Conservation (phyloP, 2,888 invertebrate species). For the Ophonus ardosiacus region DNA sequence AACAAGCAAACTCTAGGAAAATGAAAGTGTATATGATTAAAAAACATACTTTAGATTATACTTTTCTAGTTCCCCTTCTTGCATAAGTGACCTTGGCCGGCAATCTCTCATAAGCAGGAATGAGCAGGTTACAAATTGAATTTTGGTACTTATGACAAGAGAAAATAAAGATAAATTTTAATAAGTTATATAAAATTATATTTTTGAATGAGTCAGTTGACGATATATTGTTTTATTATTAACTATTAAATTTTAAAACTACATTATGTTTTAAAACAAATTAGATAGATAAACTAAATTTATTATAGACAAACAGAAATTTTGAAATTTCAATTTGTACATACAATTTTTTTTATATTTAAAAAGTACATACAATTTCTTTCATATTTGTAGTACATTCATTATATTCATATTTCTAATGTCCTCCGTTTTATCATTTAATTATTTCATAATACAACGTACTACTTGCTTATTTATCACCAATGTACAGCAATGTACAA, state of each 20-base stretch:
- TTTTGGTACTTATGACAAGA: neutral
- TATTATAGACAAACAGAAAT: too few species aligned
- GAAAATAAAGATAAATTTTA: neutral
- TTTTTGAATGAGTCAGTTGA: neutral
- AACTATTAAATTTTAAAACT: neutral
- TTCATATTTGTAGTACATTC: too few species aligned
- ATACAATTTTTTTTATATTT: too few species aligned
- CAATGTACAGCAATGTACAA: too few species aligned
- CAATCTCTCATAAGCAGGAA: neutral
- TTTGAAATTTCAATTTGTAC: too few species aligned
- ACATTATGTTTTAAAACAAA: neutral
- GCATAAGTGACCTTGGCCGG: constrained; percentile 3
- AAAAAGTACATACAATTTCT: too few species aligned
- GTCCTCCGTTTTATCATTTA: too few species aligned
- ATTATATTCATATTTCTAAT: too few species aligned
- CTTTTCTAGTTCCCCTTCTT: constrained; percentile 4
- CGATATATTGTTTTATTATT: neutral
- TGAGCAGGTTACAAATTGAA: neutral
- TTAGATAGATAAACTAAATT: neutral
- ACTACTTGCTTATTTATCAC: too few species aligned
- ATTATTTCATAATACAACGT: too few species aligned
- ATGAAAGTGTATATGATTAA: neutral
- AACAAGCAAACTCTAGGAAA: neutral
- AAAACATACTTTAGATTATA: neutral
- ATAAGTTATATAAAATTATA: neutral